A percentile compares a stretch with the other conserved stretches of the same genome.
Conservation (phyloP, 1,140 invertebrate genomes). For the Eriocheir sinensis region DNA sequence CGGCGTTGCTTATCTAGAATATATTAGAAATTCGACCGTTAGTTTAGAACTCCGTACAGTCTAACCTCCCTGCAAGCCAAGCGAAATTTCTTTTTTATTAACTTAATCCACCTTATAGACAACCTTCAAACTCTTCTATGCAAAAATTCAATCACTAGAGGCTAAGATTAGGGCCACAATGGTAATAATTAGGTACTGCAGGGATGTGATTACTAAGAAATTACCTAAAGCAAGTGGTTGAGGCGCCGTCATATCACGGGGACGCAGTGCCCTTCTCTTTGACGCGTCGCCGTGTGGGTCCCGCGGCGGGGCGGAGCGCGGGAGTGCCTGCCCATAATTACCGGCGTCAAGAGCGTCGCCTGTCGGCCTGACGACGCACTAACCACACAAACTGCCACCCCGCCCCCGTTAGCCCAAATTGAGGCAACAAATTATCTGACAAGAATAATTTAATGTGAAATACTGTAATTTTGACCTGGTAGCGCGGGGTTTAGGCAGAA, state of each 20-base stretch:
- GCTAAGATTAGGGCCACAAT: no score
- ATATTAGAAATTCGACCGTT: neutral
- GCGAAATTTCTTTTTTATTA: no score
- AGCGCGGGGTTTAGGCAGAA: neutral
- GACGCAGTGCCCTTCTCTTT: neutral
- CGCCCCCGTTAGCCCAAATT: neutral
- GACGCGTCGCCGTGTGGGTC: neutral
- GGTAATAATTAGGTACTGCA: neutral
- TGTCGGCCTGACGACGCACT: neutral
- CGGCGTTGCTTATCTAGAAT: neutral
- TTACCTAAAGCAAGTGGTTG: neutral
- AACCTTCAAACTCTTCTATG: no score
- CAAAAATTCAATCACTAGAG: no score
- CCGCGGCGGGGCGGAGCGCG: neutral
- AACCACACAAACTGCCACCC: neutral
- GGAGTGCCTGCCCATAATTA: neutral
- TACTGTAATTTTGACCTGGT: slow-evolving; percentile 7
- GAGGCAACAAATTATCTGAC: neutral
- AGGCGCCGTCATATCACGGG: neutral
- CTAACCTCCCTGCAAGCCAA: no score
- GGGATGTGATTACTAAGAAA: neutral
- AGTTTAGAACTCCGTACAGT: no score
- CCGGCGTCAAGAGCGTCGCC: neutral
- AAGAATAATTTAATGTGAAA: slow-evolving; percentile 4
- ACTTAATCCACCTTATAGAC: no score